Conservation (phyloP, 2,113 vertebrate genomes). For the Formicarius rufipectus region DNA sequence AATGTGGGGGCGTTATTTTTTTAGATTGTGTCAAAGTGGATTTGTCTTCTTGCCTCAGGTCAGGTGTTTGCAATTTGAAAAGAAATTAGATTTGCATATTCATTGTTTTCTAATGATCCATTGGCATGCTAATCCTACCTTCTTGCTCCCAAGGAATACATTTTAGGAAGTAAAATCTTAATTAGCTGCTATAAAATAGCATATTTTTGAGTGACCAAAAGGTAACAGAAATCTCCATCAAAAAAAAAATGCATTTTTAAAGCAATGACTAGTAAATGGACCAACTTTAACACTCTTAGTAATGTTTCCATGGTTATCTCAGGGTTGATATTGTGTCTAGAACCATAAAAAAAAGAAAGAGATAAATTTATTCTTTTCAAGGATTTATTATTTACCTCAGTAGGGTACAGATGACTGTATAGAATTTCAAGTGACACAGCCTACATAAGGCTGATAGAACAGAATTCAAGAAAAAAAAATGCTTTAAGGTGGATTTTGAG, state of each 20-base stretch:
- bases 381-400: not conserved
- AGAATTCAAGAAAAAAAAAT: not conserved
- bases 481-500: not conserved
- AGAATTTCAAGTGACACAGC: not conserved
- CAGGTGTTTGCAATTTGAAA: not conserved
- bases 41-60: not conserved
- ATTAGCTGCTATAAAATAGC: not conserved
- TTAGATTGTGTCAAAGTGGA: not conserved
- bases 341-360: not conserved
- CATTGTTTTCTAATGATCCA: not conserved
- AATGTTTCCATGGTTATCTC: not conserved
- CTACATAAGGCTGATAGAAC: not conserved
- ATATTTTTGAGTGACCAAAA: not conserved
- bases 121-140: not conserved
- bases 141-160: not conserved
- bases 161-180: not conserved
- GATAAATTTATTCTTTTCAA: not conserved
- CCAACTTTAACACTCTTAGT: not conserved
- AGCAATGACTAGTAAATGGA: not conserved
- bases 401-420: not conserved
- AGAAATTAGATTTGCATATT: not conserved
- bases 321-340: not conserved
- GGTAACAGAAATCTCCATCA: not conserved
- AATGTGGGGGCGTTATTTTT: not conserved
- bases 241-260: not conserved